Evolutionary conservation across 1,140 invertebrate genomes (phyloP).

Genomic region (Brachionus manjavacas): DNA sequence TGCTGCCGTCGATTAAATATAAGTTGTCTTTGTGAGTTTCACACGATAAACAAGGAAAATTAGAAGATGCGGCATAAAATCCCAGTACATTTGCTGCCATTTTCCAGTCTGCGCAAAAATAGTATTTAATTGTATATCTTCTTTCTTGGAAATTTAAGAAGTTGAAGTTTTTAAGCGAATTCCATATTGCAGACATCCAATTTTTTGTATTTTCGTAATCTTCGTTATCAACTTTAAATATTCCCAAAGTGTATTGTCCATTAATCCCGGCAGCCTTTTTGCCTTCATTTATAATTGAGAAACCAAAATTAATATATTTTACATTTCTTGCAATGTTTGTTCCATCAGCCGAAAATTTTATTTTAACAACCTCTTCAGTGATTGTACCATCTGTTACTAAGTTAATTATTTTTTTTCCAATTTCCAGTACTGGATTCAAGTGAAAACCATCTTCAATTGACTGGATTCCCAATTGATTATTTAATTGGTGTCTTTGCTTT

Average conservation of each 20-base stretch:
- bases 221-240: conserved; percentile 27
- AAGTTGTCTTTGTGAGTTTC: conserved; percentile 1
- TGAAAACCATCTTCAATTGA: too few relatives aligned
- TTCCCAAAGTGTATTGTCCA: background rate
- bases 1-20: background rate
- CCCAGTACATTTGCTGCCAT: background rate
- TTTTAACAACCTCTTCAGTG: background rate
- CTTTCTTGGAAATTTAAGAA: background rate
- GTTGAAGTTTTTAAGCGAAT: background rate
- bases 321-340: background rate
- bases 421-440: too few relatives aligned
- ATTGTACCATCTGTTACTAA: too few relatives aligned
- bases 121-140: background rate
- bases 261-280: background rate
- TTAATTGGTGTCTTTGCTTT: too few relatives aligned
- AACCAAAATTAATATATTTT: background rate
- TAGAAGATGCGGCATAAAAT: background rate
- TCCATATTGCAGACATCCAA: background rate
- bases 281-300: background rate
- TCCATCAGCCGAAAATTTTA: background rate
- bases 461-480: too few relatives aligned
- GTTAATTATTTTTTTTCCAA: too few relatives aligned
- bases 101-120: conserved; percentile 4
- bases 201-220: background rate
- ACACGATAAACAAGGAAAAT: background rate